Evolutionary conservation across 2,797 vertebrate genomes (phyloP).

Genomic region (Tokudaia tokunoshimensis): DNA sequence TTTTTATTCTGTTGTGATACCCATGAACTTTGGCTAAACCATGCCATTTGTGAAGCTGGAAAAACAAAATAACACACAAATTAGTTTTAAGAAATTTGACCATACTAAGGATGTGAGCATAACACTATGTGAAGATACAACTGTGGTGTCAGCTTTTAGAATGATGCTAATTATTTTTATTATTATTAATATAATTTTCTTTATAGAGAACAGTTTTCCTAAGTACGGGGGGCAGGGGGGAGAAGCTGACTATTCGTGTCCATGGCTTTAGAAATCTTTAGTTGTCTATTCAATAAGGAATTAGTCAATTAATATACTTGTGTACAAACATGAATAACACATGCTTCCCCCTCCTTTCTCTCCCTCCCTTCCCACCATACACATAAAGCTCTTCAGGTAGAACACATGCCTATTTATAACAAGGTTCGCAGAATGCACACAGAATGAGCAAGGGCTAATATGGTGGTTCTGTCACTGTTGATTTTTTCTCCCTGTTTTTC

Average conservation of each 20-base stretch:
- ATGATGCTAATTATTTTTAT: constrained; percentile 66
- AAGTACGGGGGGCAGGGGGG: neutral
- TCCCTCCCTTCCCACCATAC: neutral
- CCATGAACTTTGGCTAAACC: neutral
- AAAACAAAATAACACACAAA: neutral
- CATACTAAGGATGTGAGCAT: neutral
- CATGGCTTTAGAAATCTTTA: constrained; percentile 69
- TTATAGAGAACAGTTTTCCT: constrained; percentile 49
- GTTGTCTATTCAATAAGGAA: constrained; percentile 76
- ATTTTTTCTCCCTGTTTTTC: neutral
- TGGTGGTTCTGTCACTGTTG: neutral
- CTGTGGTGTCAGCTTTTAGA: constrained; percentile 50
- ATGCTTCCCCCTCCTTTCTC: neutral
- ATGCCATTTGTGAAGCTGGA: neutral
- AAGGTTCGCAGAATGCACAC: neutral
- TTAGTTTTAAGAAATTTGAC: constrained; percentile 6
- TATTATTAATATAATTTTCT: constrained; percentile 65
- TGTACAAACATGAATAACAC: constrained; percentile 7
- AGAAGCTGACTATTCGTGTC: constrained; percentile 61
- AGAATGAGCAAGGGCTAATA: neutral
- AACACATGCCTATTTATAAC: neutral
- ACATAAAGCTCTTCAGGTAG: neutral
- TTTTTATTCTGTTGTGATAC: neutral
- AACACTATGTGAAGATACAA: constrained; percentile 7
- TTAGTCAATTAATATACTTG: constrained; percentile 70